Percentiles rank a stretch among this genome's conserved stretches.
Evolutionary conservation across 2,888 invertebrate species (phyloP).

Genomic region (Polydesmus complanatus): DNA sequence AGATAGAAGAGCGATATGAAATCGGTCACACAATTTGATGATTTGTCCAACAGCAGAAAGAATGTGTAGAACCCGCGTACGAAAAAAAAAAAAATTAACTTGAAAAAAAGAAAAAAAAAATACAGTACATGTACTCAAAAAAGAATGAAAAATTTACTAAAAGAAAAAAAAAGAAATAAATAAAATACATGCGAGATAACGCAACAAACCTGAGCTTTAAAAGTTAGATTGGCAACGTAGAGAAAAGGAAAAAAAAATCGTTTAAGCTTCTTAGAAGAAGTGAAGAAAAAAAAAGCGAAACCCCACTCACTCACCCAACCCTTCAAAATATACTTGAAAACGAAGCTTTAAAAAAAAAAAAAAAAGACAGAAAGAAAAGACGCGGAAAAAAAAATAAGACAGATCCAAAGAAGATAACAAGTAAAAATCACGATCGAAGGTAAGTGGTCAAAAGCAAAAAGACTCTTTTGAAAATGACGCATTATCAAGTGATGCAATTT

Average conservation of each 20-base stretch:
- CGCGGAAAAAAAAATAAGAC: constrained; percentile 4
- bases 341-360: not conserved
- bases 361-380: constrained; percentile 4
- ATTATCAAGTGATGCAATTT: constrained; percentile 9
- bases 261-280: not conserved
- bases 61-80: not conserved
- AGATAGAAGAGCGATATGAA: not conserved
- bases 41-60: not conserved
- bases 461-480: not conserved
- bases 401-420: not conserved
- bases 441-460: not conserved
- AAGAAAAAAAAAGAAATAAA: too few species aligned
- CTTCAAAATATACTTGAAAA: too few species aligned
- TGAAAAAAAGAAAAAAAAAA: not conserved
- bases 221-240: not conserved
- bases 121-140: not conserved
- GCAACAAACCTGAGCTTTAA: not conserved
- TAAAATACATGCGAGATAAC: too few species aligned
- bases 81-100: not conserved
- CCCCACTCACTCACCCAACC: too few species aligned
- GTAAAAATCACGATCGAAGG: not conserved
- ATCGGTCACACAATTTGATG: not conserved
- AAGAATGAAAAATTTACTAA: not conserved
- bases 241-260: not conserved
- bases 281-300: not conserved